phyloP scores from a whole-genome alignment of 1,140 invertebrate species.

The Heliconius melpomene region DNA sequence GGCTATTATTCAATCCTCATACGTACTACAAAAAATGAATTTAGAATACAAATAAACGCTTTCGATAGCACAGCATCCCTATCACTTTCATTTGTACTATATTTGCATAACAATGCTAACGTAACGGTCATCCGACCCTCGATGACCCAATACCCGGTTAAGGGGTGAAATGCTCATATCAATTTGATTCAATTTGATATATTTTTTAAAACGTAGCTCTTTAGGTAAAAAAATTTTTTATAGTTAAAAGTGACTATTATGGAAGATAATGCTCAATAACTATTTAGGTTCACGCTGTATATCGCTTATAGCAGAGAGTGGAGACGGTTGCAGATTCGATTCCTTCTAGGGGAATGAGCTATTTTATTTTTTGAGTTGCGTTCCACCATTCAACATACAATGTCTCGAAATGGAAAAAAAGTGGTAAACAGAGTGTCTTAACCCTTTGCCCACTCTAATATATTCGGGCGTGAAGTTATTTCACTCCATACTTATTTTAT shows the following conservation, averaged over 20 bases:
- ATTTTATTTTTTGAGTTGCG: not conserved
- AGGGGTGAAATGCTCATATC: slow-evolving; percentile 17
- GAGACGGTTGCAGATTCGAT: too few species aligned
- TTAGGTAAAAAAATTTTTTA: too few species aligned
- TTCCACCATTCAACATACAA: not conserved
- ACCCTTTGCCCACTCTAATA: not conserved
- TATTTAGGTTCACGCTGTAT: not conserved
- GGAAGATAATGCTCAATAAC: too few species aligned
- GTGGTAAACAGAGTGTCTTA: not conserved
- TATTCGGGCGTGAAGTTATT: not conserved
- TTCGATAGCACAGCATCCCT: not conserved
- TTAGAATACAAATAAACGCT: not conserved
- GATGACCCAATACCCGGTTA: slow-evolving; percentile 23
- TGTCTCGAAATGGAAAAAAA: not conserved
- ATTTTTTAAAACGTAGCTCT: not conserved
- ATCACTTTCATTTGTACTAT: not conserved
- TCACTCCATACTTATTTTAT: too few species aligned
- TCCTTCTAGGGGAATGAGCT: too few species aligned
- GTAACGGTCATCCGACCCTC: slow-evolving; percentile 30
- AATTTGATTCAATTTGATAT: not conserved
- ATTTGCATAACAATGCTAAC: slow-evolving; percentile 23
- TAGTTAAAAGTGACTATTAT: too few species aligned
- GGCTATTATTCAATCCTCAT: not conserved
- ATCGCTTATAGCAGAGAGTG: too few species aligned
- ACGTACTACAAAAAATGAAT: not conserved